These are phyloP conservation scores for Monomorium pharaonis DNA, from an alignment of 1,140 invertebrate species.

Conservation along the genomic window DNA sequence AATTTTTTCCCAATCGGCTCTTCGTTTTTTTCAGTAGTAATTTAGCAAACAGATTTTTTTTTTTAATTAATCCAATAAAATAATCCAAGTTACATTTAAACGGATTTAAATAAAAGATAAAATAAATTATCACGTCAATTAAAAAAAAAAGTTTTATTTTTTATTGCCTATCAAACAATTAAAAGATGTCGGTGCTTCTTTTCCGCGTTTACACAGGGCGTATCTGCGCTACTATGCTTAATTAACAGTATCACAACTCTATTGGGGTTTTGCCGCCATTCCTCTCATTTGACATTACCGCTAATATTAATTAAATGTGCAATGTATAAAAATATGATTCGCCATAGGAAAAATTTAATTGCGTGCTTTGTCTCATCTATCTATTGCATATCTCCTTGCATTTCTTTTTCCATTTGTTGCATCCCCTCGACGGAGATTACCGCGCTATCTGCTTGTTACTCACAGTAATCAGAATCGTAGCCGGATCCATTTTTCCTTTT, in stretches of 20 bases:
- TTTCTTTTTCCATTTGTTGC: constrained; percentile 32
- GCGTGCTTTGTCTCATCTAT: constrained; percentile 27
- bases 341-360: constrained; percentile 38
- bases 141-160: constrained; percentile 5
- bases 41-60: constrained; percentile 7
- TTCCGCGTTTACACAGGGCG: background rate
- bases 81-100: constrained; percentile 12
- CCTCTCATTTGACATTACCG: constrained; percentile 19
- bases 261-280: background rate
- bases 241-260: constrained; percentile 37
- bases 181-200: background rate
- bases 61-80: too few relatives aligned
- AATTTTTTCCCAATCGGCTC: background rate
- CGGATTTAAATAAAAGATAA: background rate
- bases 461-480: constrained; percentile 43
- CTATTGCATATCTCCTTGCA: background rate
- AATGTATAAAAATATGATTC: constrained; percentile 16
- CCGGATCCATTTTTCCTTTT: constrained; percentile 32
- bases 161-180: constrained; percentile 3
- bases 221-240: constrained; percentile 38
- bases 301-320: constrained; percentile 51
- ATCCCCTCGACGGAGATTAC: constrained; percentile 34
- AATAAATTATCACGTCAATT: background rate
- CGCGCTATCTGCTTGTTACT: constrained; percentile 31
- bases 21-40: background rate